Conservation (phyloP, 2,888 invertebrate species). For the Cryptus armator region DNA sequence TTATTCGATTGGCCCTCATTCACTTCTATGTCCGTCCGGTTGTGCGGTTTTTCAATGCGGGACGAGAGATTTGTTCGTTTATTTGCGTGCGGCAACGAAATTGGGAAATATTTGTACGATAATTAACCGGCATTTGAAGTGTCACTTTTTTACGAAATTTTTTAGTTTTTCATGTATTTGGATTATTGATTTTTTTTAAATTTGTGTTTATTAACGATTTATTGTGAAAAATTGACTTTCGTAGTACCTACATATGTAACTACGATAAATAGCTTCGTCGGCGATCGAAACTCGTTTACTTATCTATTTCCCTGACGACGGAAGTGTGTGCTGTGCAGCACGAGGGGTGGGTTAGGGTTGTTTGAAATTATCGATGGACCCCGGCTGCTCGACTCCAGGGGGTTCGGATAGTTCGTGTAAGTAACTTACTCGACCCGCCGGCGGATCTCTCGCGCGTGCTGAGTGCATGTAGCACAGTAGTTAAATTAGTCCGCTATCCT, state of each 20-base stretch:
- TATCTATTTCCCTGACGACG: conserved; percentile 26
- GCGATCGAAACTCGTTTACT: conserved; percentile 29
- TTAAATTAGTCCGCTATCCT: conserved; percentile 67
- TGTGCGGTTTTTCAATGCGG: conserved; percentile 2
- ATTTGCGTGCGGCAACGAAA: background rate
- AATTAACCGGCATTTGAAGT: background rate
- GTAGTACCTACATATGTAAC: background rate
- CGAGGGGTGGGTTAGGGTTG: conserved; percentile 22
- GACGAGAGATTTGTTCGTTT: background rate
- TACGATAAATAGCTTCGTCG: conserved; percentile 22
- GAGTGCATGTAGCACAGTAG: conserved; percentile 66
- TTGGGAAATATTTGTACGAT: conserved; percentile 14
- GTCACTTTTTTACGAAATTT: background rate
- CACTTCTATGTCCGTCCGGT: background rate
- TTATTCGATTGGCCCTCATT: conserved; percentile 34
- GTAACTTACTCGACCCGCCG: conserved; percentile 67
- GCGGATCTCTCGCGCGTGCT: conserved; percentile 58
- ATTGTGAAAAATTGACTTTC: background rate
- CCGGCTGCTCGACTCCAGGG: conserved; percentile 46
- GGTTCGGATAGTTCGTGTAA: conserved; percentile 63
- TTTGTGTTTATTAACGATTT: background rate
- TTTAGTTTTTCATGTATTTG: background rate
- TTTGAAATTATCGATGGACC: conserved; percentile 68
- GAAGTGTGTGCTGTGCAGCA: conserved; percentile 21
- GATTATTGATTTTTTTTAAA: background rate